A percentile compares a stretch with the other conserved stretches of the same genome.
phyloP scores from a whole-genome alignment of 2,888 invertebrate species.

The Meteorus cinctellus region DNA sequence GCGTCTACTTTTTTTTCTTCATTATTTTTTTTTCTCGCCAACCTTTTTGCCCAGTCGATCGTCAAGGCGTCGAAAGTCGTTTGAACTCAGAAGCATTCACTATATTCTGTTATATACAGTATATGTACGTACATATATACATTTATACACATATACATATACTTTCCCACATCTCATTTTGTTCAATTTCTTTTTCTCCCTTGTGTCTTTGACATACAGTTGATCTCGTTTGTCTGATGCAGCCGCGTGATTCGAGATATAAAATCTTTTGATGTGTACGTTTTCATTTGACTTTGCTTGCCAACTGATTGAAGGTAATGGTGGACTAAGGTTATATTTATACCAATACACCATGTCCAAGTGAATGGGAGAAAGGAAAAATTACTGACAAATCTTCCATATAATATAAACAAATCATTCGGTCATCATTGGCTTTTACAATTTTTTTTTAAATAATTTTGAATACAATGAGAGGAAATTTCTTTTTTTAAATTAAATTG shows the following conservation, averaged over 20 bases:
- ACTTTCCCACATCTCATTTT: background rate
- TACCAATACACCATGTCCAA: background rate
- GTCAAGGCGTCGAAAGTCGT: constrained; percentile 12
- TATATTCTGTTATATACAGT: background rate
- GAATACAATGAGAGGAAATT: too few species aligned
- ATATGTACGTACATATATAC: background rate
- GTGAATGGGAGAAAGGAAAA: background rate
- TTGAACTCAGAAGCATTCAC: background rate
- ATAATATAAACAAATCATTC: background rate
- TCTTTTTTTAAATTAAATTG: too few species aligned
- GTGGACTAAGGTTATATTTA: background rate
- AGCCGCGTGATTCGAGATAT: constrained; percentile 26
- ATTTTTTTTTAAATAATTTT: background rate
- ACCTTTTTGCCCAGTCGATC: constrained; percentile 2
- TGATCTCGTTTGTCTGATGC: constrained; percentile 34
- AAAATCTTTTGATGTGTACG: constrained; percentile 17
- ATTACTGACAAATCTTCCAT: background rate
- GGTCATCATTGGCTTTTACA: background rate
- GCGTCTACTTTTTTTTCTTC: constrained; percentile 6
- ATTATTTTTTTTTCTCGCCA: background rate
- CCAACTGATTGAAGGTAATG: constrained; percentile 15
- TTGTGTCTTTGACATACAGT: background rate
- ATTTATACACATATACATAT: background rate
- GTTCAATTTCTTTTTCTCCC: background rate
- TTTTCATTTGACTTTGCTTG: constrained; percentile 1